These are phyloP conservation scores for Lutjanus argentimaculatus DNA, from an alignment of 2,797 vertebrate genomes.

Conservation along the genomic window DNA sequence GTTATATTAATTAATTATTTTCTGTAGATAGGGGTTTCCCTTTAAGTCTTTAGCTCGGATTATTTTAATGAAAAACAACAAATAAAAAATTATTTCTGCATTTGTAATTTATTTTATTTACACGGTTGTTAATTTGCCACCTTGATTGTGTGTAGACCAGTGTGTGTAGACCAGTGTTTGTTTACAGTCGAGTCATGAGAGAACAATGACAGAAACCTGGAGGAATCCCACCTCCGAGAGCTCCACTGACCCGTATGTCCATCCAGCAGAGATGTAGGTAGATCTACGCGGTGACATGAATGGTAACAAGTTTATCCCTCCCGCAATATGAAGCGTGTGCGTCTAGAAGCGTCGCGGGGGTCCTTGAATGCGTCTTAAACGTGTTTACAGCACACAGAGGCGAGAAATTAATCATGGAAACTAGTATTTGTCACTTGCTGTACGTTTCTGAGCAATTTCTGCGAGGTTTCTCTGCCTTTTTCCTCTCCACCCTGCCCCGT, in stretches of 20 bases:
- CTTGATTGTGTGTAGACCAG: background rate
- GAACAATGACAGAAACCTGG: slow-evolving; percentile 40
- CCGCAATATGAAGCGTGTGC: slow-evolving; percentile 33
- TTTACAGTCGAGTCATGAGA: slow-evolving; percentile 38
- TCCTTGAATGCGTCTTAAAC: slow-evolving; percentile 33
- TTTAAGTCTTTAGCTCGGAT: background rate
- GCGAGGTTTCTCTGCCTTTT: background rate
- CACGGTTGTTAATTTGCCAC: background rate
- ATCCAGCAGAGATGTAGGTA: slow-evolving; percentile 63
- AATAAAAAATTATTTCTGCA: too few species aligned
- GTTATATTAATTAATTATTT: background rate
- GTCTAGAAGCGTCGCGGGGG: slow-evolving; percentile 28
- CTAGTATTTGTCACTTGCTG: background rate
- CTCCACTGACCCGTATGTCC: slow-evolving; percentile 62
- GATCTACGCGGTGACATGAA: slow-evolving; percentile 44
- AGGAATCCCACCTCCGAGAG: slow-evolving; percentile 53
- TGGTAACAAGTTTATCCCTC: slow-evolving; percentile 59
- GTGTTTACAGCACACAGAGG: slow-evolving; percentile 43
- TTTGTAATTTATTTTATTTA: background rate
- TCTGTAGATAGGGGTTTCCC: rapidly evolving
- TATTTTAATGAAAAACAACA: background rate
- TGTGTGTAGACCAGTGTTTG: slow-evolving; percentile 55
- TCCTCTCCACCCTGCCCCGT: too few species aligned
- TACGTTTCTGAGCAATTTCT: background rate
- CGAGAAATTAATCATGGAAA: slow-evolving; percentile 55